phyloP scores from a whole-genome alignment of 2,797 vertebrate genomes.

The Semaprochilodus insignis region DNA sequence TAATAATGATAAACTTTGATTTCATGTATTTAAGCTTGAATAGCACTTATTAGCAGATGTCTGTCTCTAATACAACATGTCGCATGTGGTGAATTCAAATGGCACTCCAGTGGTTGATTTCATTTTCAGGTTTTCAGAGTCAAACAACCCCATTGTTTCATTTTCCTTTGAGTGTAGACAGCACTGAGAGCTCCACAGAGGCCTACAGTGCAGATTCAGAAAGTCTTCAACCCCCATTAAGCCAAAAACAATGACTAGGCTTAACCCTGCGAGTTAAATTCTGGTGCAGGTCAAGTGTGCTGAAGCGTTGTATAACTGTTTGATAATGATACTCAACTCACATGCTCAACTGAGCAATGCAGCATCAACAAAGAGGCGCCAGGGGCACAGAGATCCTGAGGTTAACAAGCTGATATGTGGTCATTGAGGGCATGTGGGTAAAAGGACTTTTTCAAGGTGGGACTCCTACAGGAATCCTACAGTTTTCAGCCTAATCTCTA shows the following conservation, averaged over 20 bases:
- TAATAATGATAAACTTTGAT: no score
- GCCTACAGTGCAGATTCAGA: neutral
- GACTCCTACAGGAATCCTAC: no score
- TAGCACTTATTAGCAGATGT: no score
- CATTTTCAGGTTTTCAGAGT: no score
- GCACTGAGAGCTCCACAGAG: neutral
- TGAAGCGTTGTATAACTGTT: neutral
- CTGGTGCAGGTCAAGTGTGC: conserved; percentile 4
- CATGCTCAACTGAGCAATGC: neutral
- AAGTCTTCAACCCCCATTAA: neutral
- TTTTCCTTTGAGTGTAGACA: neutral
- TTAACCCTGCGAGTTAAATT: neutral
- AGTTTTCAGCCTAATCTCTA: neutral
- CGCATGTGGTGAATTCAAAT: no score
- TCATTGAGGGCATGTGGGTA: neutral
- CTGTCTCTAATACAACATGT: no score
- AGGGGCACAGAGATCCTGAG: neutral
- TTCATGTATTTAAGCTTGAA: no score
- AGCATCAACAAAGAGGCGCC: neutral
- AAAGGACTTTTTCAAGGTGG: neutral
- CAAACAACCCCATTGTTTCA: no score
- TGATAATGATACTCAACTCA: conserved; percentile 3
- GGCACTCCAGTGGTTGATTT: no score
- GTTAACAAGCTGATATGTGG: neutral
- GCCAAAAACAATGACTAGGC: neutral